These are phyloP conservation scores for Meghimatium bilineatum DNA, from an alignment of 2,888 invertebrate species.

Conservation along the genomic window DNA sequence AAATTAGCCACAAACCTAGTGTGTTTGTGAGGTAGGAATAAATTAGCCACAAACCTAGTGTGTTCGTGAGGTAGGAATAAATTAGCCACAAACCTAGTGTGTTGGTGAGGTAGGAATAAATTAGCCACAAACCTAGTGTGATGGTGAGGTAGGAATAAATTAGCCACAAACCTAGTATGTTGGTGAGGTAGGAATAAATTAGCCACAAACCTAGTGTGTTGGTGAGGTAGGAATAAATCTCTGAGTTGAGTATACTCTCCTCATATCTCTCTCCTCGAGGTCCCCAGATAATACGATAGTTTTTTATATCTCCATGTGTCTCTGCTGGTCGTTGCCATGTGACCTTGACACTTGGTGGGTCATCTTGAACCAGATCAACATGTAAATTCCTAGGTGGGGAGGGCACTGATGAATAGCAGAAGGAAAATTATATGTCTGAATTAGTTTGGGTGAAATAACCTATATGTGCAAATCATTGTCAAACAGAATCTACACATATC, in stretches of 20 bases:
- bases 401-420: conserved; percentile 75
- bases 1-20: no score
- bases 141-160: not conserved
- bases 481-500: no score
- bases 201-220: conserved; percentile 51
- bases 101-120: no score
- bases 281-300: conserved; percentile 71
- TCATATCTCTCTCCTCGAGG: conserved; percentile 65
- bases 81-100: no score
- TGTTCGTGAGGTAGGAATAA: no score
- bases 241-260: conserved; percentile 61
- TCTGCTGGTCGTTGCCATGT: conserved; percentile 94
- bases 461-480: no score
- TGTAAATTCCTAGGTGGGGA: conserved; percentile 77
- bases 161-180: no score
- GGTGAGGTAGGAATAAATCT: conserved; percentile 54
- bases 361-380: conserved; percentile 87
- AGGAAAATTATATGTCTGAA: not conserved
- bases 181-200: no score
- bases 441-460: not conserved
- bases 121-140: not conserved
- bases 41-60: no score
- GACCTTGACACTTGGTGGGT: conserved; percentile 91
- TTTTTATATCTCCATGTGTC: conserved; percentile 86
- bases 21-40: no score